Evolutionary conservation across 1,140 invertebrate species (phyloP).

Genomic region (Drosophila tropicalis): DNA sequence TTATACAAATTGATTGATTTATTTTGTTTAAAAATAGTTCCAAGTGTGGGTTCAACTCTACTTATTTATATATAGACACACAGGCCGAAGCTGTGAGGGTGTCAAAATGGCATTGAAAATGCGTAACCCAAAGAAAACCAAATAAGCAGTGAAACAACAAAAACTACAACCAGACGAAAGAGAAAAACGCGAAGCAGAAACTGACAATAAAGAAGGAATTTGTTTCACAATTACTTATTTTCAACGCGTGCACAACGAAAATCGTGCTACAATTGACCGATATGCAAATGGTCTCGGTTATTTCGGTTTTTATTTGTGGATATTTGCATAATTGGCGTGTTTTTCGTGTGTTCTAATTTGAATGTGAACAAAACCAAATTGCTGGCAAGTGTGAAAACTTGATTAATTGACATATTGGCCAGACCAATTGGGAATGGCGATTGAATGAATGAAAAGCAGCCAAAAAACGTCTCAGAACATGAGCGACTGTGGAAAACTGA

Average conservation of each 20-base stretch:
- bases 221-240: constrained; percentile 55
- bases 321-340: constrained; percentile 73
- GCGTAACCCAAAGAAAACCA: constrained; percentile 26
- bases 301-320: constrained; percentile 44
- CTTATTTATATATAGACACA: constrained; percentile 42
- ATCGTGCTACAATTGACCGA: constrained; percentile 78
- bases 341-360: constrained; percentile 69
- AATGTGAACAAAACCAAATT: constrained; percentile 45
- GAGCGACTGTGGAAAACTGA: background rate
- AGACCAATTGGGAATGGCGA: background rate
- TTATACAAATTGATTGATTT: constrained; percentile 55
- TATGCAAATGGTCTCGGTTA: constrained; percentile 63
- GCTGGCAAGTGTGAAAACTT: constrained; percentile 51
- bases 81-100: constrained; percentile 38
- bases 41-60: constrained; percentile 28
- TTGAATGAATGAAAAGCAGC: no score
- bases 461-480: no score
- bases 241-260: constrained; percentile 62
- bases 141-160: background rate
- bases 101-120: constrained; percentile 60
- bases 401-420: constrained; percentile 37
- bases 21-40: constrained; percentile 69
- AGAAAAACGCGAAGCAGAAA: background rate
- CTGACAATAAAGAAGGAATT: constrained; percentile 40
- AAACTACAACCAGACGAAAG: constrained; percentile 18